Conservation (phyloP, 2,888 invertebrate genomes). For the Dryadula phaetusa region DNA sequence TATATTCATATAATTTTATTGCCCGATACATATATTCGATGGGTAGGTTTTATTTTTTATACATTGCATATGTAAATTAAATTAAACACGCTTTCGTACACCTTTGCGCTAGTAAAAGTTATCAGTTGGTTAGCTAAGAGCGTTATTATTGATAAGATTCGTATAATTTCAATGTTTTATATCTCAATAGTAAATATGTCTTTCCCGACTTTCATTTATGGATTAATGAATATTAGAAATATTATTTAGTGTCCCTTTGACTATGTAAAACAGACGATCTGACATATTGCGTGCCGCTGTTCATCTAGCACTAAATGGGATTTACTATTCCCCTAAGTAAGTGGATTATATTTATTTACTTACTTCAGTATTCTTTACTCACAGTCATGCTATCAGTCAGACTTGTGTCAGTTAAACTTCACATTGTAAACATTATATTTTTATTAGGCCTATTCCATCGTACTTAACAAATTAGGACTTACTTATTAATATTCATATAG, state of each 20-base stretch:
- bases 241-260: too few relatives aligned
- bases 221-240: too few relatives aligned
- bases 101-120: slow-evolving; percentile 16
- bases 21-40: slow-evolving; percentile 15
- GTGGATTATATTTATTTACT: neutral
- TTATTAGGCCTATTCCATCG: neutral
- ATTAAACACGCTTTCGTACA: slow-evolving; percentile 7
- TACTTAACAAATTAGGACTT: too few relatives aligned
- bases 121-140: neutral
- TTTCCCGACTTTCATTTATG: neutral
- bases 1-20: slow-evolving; percentile 55
- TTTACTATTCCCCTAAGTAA: slow-evolving; percentile 9
- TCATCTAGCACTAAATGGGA: neutral
- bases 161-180: slow-evolving; percentile 2
- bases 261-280: too few relatives aligned
- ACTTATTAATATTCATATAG: too few relatives aligned
- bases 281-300: neutral
- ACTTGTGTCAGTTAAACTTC: neutral
- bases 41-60: slow-evolving; percentile 3
- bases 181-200: neutral
- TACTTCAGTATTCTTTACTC: slow-evolving; percentile 6
- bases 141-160: slow-evolving; percentile 14
- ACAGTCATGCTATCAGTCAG: neutral
- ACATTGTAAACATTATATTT: neutral
- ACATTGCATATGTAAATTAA: neutral